Evolutionary conservation across 2,113 vertebrate species (phyloP).

Genomic region (Chroicocephalus ridibundus): DNA sequence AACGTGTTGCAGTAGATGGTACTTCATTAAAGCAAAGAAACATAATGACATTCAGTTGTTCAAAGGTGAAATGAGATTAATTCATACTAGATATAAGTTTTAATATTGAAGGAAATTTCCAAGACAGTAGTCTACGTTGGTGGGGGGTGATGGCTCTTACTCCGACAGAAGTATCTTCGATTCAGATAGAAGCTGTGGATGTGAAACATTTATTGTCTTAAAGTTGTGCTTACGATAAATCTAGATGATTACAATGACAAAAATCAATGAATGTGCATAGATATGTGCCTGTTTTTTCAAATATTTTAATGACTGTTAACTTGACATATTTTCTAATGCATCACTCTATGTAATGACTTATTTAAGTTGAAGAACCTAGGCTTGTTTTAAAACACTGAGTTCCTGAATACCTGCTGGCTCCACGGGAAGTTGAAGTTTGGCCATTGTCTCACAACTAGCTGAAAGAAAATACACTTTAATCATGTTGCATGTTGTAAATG

Average conservation of each 20-base stretch:
- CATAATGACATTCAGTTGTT: not conserved
- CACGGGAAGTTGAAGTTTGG: not conserved
- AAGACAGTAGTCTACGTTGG: rapidly evolving
- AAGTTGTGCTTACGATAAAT: not conserved
- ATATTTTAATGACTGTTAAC: not conserved
- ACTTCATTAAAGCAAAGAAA: not conserved
- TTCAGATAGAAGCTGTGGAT: not conserved
- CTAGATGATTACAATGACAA: not conserved
- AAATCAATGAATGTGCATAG: not conserved
- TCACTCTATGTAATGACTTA: not conserved
- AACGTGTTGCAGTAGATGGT: not conserved
- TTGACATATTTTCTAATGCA: not conserved
- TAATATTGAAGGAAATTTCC: not conserved
- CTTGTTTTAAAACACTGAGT: not conserved
- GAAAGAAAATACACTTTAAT: not conserved
- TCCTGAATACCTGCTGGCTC: not conserved
- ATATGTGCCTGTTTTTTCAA: not conserved
- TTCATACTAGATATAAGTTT: not conserved
- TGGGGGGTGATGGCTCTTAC: not conserved
- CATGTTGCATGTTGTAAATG: not conserved
- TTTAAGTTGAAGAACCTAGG: not conserved
- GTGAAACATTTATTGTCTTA: not conserved
- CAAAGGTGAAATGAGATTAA: not conserved
- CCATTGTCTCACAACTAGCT: not conserved
- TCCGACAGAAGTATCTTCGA: not conserved